phyloP scores from a whole-genome alignment of 2,888 invertebrate genomes.

The Teinopalpus imperialis region DNA sequence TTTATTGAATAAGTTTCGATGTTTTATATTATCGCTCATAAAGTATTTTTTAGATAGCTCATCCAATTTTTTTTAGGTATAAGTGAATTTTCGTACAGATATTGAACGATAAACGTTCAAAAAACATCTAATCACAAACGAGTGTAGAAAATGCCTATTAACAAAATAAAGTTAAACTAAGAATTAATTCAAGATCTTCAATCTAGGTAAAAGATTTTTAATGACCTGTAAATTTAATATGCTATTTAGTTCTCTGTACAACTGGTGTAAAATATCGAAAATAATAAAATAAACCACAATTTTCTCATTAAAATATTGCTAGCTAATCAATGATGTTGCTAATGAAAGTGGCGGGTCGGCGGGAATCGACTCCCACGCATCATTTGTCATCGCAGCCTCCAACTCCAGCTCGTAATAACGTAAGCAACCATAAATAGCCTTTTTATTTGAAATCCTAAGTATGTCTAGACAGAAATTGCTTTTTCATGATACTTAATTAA shows the following conservation, averaged over 20 bases:
- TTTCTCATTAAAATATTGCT: constrained; percentile 67
- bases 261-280: constrained; percentile 32
- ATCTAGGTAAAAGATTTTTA: no score
- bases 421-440: constrained; percentile 32
- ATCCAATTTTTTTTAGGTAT: no score
- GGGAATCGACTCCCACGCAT: constrained; percentile 70
- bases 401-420: constrained; percentile 61
- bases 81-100: no score
- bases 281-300: constrained; percentile 47
- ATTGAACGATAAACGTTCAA: no score
- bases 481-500: constrained; percentile 15
- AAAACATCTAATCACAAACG: no score
- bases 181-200: no score
- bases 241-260: background rate
- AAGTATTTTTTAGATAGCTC: no score
- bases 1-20: no score
- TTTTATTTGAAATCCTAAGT: constrained; percentile 23
- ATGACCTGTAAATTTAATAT: no score
- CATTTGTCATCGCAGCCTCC: constrained; percentile 73
- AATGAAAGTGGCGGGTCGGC: constrained; percentile 65
- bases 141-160: no score
- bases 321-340: constrained; percentile 71
- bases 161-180: no score
- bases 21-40: no score
- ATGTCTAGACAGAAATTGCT: constrained; percentile 14